A percentile compares a stretch with the other conserved stretches of the same genome.
phyloP scores from a whole-genome alignment of 2,113 vertebrate species.

The Dinomys branickii region DNA sequence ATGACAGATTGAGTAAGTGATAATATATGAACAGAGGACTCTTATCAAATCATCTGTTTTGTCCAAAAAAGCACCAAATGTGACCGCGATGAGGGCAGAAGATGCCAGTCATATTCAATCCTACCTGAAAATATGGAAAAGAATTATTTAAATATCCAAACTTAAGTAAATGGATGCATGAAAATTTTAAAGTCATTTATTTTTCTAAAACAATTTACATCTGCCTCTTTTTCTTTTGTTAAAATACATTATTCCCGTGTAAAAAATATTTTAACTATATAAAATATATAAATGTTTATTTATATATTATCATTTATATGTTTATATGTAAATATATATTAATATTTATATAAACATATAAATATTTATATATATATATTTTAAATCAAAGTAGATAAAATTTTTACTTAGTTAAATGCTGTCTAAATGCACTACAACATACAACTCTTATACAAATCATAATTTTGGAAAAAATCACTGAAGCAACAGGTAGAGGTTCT shows the following conservation, averaged over 20 bases:
- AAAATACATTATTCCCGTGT: not conserved
- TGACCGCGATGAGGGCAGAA: not conserved
- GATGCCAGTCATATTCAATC: not conserved
- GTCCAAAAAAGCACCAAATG: not conserved
- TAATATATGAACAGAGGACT: not conserved
- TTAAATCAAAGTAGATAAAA: not conserved
- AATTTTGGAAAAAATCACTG: not conserved
- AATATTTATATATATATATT: too few relatives aligned
- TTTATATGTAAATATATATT: too few relatives aligned
- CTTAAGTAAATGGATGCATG: not conserved
- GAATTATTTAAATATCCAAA: not conserved
- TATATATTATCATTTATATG: too few relatives aligned
- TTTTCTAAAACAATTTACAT: not conserved
- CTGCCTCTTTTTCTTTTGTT: not conserved
- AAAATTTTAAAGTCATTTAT: not conserved
- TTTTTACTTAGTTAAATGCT: not conserved
- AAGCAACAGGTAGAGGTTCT: not conserved
- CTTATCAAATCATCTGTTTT: not conserved
- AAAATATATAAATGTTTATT: too few relatives aligned
- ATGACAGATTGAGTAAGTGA: not conserved
- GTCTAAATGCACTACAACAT: not conserved
- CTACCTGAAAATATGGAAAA: not conserved
- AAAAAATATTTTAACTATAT: not conserved
- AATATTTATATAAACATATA: too few relatives aligned
- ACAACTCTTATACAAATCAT: not conserved